Evolutionary conservation across 2,888 invertebrate species (phyloP).

Genomic region (Conistra vaccinii): DNA sequence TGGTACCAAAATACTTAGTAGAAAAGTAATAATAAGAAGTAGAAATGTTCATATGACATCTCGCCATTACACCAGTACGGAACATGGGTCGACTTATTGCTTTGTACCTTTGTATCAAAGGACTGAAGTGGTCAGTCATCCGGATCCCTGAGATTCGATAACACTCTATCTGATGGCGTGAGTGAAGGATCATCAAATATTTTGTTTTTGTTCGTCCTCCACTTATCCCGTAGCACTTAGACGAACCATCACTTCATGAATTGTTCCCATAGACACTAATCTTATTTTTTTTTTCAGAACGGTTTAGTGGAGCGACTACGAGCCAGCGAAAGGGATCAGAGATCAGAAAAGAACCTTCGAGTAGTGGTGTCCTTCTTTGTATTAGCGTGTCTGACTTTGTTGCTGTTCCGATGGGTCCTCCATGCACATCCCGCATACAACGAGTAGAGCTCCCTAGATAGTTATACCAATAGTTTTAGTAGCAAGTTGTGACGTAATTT

Average conservation of each 20-base stretch:
- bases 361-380: constrained; percentile 84
- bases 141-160: neutral
- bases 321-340: constrained; percentile 85
- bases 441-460: constrained; percentile 54
- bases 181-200: neutral
- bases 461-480: constrained; percentile 17
- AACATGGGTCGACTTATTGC: too few relatives aligned
- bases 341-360: constrained; percentile 83
- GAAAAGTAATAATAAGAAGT: too few relatives aligned
- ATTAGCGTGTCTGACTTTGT: constrained; percentile 78
- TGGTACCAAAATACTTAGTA: too few relatives aligned
- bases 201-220: neutral
- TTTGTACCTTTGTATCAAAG: too few relatives aligned
- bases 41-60: too few relatives aligned
- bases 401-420: constrained; percentile 85
- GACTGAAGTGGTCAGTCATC: too few relatives aligned
- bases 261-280: constrained; percentile 5
- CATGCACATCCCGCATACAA: constrained; percentile 81
- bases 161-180: neutral
- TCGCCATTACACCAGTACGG: too few relatives aligned
- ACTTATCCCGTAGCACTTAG: neutral
- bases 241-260: too few relatives aligned
- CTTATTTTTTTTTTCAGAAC: constrained; percentile 78
- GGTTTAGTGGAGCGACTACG: constrained; percentile 86
- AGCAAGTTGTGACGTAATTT: constrained; percentile 33